Evolutionary conservation across 92 coral and sea anemone genomes (phyloP).

Genomic region (Muricea muricata): DNA sequence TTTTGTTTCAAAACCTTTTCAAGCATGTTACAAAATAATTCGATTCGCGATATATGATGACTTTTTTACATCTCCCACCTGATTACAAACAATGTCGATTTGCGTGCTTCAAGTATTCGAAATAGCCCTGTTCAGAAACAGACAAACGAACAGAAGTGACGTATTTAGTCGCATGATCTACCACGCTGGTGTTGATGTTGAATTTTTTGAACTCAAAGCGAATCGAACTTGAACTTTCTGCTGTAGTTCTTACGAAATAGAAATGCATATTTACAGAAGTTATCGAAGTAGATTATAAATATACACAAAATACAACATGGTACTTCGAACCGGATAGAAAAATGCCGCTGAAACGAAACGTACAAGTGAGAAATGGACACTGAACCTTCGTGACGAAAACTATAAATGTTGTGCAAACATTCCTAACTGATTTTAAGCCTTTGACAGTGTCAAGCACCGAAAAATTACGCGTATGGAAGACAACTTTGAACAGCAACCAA

Average conservation of each 20-base stretch:
- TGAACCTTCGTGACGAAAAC: no score
- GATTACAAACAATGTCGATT: no score
- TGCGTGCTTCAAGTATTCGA: no score
- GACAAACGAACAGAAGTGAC: no score
- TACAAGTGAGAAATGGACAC: slow-evolving; percentile 1
- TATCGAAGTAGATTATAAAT: no score
- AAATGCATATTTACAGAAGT: slow-evolving; percentile 1
- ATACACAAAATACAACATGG: slow-evolving; percentile 28
- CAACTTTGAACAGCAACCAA: neutral
- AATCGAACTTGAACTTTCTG: slow-evolving; percentile 9
- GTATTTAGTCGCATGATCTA: no score
- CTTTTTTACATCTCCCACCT: no score
- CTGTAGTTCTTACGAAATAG: neutral
- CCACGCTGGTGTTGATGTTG: neutral
- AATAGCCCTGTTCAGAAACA: no score
- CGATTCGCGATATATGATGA: no score
- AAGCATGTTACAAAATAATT: no score
- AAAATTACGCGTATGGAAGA: neutral
- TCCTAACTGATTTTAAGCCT: neutral
- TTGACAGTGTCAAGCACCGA: neutral
- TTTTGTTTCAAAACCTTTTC: no score
- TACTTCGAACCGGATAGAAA: slow-evolving; percentile 50
- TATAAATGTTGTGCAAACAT: neutral
- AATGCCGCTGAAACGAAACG: neutral
- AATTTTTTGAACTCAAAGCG: neutral